Evolutionary conservation across 1,140 invertebrate species (phyloP).

Genomic region (Rhagoletis zephyria): DNA sequence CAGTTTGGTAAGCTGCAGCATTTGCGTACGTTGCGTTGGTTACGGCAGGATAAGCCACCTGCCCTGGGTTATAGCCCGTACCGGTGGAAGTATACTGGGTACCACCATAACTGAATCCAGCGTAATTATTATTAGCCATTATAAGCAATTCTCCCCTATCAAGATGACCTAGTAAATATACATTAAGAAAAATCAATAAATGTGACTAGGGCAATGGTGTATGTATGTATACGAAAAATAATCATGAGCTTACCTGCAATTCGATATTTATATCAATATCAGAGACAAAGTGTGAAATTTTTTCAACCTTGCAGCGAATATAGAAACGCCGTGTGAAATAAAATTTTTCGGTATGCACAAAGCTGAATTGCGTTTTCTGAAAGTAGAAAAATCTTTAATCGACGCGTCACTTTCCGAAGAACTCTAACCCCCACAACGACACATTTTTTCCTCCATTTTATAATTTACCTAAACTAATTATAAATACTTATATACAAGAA

Average conservation of each 20-base stretch:
- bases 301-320: background rate
- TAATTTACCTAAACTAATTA: background rate
- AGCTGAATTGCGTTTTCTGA: constrained; percentile 19
- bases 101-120: constrained; percentile 90
- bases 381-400: constrained; percentile 1
- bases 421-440: background rate
- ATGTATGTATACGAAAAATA: too few species aligned
- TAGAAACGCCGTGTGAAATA: background rate
- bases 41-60: constrained; percentile 69
- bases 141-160: background rate
- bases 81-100: constrained; percentile 88
- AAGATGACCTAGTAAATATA: constrained; percentile 5
- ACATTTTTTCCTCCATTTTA: background rate
- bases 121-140: constrained; percentile 94
- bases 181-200: constrained; percentile 41
- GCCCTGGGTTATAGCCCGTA: constrained; percentile 60
- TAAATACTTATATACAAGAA: background rate
- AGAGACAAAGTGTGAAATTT: background rate
- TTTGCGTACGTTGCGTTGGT: constrained; percentile 71
- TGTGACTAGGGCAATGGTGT: background rate
- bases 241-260: too few species aligned
- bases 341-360: too few species aligned
- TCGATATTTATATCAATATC: background rate
- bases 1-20: constrained; percentile 69
- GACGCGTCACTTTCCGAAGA: constrained; percentile 40